Evolutionary conservation across 2,797 vertebrate species (phyloP).

Genomic region (Pelochelys cantorii): DNA sequence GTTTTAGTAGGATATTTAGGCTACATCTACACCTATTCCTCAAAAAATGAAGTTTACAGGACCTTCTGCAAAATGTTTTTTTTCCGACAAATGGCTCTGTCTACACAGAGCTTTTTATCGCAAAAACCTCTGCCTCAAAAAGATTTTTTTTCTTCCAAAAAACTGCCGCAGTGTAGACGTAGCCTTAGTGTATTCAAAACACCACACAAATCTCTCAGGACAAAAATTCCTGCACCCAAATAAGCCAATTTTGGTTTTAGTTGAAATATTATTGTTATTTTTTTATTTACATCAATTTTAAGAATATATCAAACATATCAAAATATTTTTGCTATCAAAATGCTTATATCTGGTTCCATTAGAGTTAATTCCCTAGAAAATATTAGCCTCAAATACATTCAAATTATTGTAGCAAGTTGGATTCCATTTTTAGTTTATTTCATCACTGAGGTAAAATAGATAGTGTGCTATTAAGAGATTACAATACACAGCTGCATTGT

Average conservation of each 20-base stretch:
- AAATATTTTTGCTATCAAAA: background rate
- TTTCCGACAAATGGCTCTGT: too few relatives aligned
- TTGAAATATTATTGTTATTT: background rate
- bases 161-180: too few relatives aligned
- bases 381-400: background rate
- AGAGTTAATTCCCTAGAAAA: background rate
- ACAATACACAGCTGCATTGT: background rate
- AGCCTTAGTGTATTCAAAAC: background rate
- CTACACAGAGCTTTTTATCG: too few relatives aligned
- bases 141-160: too few relatives aligned
- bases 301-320: background rate
- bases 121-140: too few relatives aligned
- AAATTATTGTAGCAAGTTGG: background rate
- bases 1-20: too few relatives aligned
- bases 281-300: background rate
- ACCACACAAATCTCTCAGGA: accelerated
- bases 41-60: too few relatives aligned
- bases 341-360: background rate
- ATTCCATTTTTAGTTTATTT: background rate
- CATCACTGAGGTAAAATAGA: background rate
- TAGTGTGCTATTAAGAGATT: background rate
- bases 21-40: too few relatives aligned
- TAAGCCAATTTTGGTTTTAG: accelerated
- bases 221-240: background rate
- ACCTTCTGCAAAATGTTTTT: too few relatives aligned